These are phyloP conservation scores for Euglossa dilemma DNA, from an alignment of 1,140 invertebrate species.

Conservation along the genomic window DNA sequence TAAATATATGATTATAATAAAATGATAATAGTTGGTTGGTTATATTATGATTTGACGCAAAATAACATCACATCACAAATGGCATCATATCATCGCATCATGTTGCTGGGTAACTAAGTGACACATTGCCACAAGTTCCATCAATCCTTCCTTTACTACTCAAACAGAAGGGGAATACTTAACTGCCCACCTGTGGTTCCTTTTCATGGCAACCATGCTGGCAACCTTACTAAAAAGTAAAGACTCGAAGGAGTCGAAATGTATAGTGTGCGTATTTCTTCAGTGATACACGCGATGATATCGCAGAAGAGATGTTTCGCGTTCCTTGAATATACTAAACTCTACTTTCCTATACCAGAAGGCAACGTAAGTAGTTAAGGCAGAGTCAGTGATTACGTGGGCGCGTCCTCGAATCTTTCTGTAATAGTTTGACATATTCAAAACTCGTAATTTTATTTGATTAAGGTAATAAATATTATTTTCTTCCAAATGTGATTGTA, in stretches of 20 bases:
- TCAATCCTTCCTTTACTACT: too few species aligned
- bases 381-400: slow-evolving; percentile 52
- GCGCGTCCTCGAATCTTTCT: slow-evolving; percentile 45
- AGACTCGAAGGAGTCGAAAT: slow-evolving; percentile 24
- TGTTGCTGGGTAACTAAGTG: too few species aligned
- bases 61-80: too few species aligned
- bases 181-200: too few species aligned
- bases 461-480: slow-evolving; percentile 46
- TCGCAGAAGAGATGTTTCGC: slow-evolving; percentile 51
- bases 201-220: too few species aligned
- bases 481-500: background rate
- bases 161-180: too few species aligned
- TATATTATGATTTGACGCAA: too few species aligned
- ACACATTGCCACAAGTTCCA: too few species aligned
- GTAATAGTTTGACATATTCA: background rate
- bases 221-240: background rate
- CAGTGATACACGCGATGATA: slow-evolving; percentile 25
- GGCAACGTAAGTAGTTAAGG: slow-evolving; percentile 31
- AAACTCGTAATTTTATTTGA: background rate
- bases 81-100: too few species aligned
- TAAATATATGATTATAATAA: too few species aligned
- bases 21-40: too few species aligned
- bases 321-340: slow-evolving; percentile 55
- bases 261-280: slow-evolving; percentile 35
- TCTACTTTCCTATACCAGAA: slow-evolving; percentile 47